Evolutionary conservation across 1,140 invertebrate genomes (phyloP), one percentile per base, ranked within the genome.

Genomic region (Orius laevigatus): DNA sequence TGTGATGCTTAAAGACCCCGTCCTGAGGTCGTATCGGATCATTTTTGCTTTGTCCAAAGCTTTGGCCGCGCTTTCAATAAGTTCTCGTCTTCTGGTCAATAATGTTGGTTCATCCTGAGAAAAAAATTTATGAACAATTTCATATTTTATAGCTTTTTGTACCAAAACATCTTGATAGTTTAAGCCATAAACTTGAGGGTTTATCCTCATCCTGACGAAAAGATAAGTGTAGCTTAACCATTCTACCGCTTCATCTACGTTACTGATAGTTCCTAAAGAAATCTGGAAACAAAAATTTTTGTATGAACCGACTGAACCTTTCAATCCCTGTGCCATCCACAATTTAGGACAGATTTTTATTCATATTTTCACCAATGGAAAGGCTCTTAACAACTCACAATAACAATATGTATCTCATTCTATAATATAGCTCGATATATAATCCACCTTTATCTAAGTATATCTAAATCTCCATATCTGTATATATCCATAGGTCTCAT

Each of bases 161-260:
- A 73, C 71, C 60, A 63, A 58, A 1, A 84, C 65, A 44, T 78
- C 73, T 18, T 69, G 63, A 59, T 79, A 79, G 14, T 75, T 72
- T 25, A 95, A 73, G 3, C 92, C 92, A 65, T 96, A 96, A 0
- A 79, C 83, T 56, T 85, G 75, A 12, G 90, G 91, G 73, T 98
- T 98, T 42, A 83, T 77, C 54, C 78, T 74, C 81, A 98, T 96
- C 57, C 96, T 73, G 1, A 96, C 84, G 68, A 82, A 94, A 2
- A 98, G 66, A 64, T 98, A 99, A 0, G 93, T 97, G 58, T 97
- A 98, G 59, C 87, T 92, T 1, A 99, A 64, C 96, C 96, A 99
- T 63, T 91, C 81, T 1, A 98, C 84, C 1, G 91, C 96, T 69
- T 99, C 96, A 36, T 88, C 78, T 4, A 98, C 74, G 60, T 90